Evolutionary conservation across 2,888 invertebrate genomes (phyloP), one percentile per base, ranked within the genome.

Genomic region (Orthosia cruda): DNA sequence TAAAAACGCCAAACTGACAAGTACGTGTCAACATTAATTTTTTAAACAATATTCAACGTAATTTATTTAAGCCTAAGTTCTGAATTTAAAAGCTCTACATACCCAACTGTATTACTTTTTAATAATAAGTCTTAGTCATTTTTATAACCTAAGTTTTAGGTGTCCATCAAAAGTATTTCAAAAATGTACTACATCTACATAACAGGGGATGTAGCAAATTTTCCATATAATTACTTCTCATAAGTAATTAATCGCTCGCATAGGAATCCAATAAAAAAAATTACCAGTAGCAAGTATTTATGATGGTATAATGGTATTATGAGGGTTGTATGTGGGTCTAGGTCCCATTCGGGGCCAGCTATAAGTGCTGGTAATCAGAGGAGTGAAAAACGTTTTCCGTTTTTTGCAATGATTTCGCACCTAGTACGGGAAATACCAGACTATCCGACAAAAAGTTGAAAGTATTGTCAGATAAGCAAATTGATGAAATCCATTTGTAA

Each of bases 241-340:
- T 40, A 40, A 1, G 23, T 62, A 77, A 86, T 80, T 85, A 81
- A 71, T 74, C 40, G 47, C 50, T 40, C 1, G 2, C 26, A 63
- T 57, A 16, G 76, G 80, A 80, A 84, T 83, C 71, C 55, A 71
- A 62, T 40, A 54, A 55, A 20, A 77, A 71, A 77, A 77, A 74
- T 32, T 75, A 61, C 40, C 3, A 12, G 4, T 45, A 20, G 50
- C 47, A 64, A 64, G 40, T 62, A 76, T 78, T 74, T 68, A 77
- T 73, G 62, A 64, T 63, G 54, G 61, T 76, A 71, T 77, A 26
- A 57, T 67, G 63, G 63, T 67, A 58, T 73, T 63, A 88, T 87
- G 81, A 68, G 87, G 87, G 87, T 83, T 50, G 3, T 40, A 87
- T 78, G 80, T 87, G 83, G 70, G 87, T 87, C 87, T 87, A 87